Conservation (phyloP, 2,113 vertebrate species). For the Ciconia stormi region DNA sequence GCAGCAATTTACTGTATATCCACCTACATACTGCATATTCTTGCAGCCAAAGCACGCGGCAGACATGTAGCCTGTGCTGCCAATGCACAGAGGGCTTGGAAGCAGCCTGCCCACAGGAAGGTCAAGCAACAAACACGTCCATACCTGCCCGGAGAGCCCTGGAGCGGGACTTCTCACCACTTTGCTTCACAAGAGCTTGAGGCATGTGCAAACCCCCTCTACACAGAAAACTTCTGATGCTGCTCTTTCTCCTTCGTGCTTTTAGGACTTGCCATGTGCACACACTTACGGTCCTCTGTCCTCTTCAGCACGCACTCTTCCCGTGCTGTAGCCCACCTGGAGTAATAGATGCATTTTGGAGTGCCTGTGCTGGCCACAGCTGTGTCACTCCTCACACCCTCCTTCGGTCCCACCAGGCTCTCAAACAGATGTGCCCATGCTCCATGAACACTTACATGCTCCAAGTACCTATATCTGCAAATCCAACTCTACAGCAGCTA, state of each 20-base stretch:
- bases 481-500: neutral
- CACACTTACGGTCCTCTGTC: too few relatives aligned
- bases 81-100: neutral
- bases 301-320: too few relatives aligned
- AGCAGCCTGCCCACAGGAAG: neutral
- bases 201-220: neutral
- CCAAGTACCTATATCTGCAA: neutral
- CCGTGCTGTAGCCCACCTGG: neutral
- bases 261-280: neutral
- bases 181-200: neutral
- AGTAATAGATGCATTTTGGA: neutral
- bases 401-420: neutral
- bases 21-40: fast-evolving
- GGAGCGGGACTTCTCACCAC: too few relatives aligned
- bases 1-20: neutral
- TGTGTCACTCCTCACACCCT: fast-evolving
- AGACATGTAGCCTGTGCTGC: fast-evolving
- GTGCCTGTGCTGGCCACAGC: fast-evolving
- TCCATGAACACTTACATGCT: neutral
- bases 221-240: neutral
- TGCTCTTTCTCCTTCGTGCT: neutral
- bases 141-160: too few relatives aligned
- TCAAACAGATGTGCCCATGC: neutral
- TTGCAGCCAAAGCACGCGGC: neutral
- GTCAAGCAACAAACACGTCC: neutral